These are phyloP conservation scores for Chelonoidis abingdonii DNA, from an alignment of 2,113 vertebrate species.

Conservation along the genomic window DNA sequence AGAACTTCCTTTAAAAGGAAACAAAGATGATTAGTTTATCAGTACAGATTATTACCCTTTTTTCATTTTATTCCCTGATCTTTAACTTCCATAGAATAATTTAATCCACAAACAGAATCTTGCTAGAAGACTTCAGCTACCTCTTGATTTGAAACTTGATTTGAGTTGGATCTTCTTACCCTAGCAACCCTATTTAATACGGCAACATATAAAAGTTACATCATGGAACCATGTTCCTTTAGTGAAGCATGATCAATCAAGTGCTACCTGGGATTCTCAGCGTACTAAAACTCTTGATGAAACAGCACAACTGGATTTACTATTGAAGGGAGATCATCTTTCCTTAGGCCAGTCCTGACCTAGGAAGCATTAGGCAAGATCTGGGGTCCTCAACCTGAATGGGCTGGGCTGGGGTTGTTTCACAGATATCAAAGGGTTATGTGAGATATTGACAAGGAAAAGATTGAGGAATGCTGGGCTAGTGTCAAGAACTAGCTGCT, in stretches of 20 bases:
- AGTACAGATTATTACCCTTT: not conserved
- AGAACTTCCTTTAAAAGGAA: not conserved
- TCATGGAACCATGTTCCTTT: not conserved
- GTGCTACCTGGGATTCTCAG: not conserved
- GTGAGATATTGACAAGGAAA: rapidly evolving
- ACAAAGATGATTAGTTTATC: not conserved
- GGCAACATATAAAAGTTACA: not conserved
- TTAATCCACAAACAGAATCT: not conserved
- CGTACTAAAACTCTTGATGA: not conserved
- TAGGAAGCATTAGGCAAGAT: not conserved
- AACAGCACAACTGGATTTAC: not conserved
- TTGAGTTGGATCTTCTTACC: not conserved
- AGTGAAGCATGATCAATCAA: not conserved
- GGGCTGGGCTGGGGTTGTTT: rapidly evolving
- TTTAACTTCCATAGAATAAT: not conserved
- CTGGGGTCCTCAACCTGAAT: not conserved
- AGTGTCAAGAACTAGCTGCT: not conserved
- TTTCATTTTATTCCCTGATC: not conserved
- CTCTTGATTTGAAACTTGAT: not conserved
- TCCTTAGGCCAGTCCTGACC: not conserved
- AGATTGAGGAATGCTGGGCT: not conserved
- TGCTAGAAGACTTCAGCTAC: not conserved
- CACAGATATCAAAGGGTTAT: not conserved
- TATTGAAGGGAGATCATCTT: not conserved
- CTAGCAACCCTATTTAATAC: not conserved